Conservation (phyloP, 2,797 vertebrate species). For the Rousettus madagascariensis region DNA sequence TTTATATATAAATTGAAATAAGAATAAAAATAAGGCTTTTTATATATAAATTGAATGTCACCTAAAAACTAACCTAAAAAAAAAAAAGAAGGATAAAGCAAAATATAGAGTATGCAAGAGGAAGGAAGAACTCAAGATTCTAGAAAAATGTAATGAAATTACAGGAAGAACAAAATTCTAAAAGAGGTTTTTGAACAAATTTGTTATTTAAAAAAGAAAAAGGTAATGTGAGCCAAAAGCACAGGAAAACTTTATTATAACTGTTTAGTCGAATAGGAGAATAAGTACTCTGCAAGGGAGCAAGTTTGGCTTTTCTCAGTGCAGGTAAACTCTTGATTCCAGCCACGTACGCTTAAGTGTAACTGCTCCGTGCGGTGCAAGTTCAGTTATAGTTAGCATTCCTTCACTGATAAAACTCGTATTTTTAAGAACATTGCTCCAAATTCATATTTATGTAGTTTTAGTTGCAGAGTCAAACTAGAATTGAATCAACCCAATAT, state of each 20-base stretch:
- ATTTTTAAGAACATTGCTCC: background rate
- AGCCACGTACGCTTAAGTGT: background rate
- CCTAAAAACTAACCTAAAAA: background rate
- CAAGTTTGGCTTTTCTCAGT: background rate
- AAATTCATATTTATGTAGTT: conserved; percentile 24
- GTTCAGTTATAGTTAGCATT: background rate
- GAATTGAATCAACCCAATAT: conserved; percentile 30
- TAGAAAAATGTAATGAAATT: background rate
- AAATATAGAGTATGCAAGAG: background rate
- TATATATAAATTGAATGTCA: background rate
- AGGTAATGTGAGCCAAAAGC: background rate
- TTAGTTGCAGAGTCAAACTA: conserved; percentile 56
- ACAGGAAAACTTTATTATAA: background rate
- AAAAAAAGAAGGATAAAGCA: background rate
- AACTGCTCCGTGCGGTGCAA: accelerated
- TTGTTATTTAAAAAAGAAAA: background rate
- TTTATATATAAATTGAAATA: background rate
- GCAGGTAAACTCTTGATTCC: background rate
- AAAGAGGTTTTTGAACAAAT: conserved; percentile 14
- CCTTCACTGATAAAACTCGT: background rate
- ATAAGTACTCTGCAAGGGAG: background rate
- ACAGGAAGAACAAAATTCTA: background rate
- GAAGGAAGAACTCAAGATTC: background rate
- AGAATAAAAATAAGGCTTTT: background rate
- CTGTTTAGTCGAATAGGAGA: background rate